Percentiles rank a stretch among this genome's conserved stretches.
Evolutionary conservation across 2,113 vertebrate species (phyloP).

Genomic region (Centropus bengalensis): DNA sequence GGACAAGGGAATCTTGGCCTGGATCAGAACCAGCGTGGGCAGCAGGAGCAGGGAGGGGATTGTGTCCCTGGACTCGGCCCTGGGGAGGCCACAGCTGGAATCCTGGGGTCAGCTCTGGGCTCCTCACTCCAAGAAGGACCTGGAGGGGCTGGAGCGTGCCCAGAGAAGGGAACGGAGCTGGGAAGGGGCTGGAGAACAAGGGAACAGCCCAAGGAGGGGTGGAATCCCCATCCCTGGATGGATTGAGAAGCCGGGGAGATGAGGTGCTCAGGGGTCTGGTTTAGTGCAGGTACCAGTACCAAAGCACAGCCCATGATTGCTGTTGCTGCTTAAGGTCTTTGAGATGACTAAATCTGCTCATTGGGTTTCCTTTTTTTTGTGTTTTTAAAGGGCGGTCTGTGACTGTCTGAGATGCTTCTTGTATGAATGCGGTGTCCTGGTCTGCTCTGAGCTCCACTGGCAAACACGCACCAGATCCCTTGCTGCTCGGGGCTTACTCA

Average conservation of each 20-base stretch:
- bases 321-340: background rate
- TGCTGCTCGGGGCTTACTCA: background rate
- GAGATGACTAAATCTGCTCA: background rate
- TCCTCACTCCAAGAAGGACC: too few species aligned
- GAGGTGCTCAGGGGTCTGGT: background rate
- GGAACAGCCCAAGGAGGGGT: too few species aligned
- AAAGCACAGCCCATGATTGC: background rate
- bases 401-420: background rate
- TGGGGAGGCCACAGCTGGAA: too few species aligned
- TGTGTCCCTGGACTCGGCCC: too few species aligned
- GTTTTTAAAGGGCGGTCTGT: background rate
- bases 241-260: background rate
- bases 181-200: too few species aligned
- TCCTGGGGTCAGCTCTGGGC: too few species aligned
- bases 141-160: too few species aligned
- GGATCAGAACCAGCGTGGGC: too few species aligned
- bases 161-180: too few species aligned
- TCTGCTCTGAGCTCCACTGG: background rate
- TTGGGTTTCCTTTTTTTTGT: background rate
- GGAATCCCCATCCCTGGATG: too few species aligned
- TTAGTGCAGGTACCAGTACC: background rate
- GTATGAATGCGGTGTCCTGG: background rate
- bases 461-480: background rate
- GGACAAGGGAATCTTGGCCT: too few species aligned
- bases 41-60: too few species aligned